Percentiles rank a stretch among this genome's conserved stretches.
Conservation (phyloP, 2,888 invertebrate genomes). For the Muscina levida region DNA sequence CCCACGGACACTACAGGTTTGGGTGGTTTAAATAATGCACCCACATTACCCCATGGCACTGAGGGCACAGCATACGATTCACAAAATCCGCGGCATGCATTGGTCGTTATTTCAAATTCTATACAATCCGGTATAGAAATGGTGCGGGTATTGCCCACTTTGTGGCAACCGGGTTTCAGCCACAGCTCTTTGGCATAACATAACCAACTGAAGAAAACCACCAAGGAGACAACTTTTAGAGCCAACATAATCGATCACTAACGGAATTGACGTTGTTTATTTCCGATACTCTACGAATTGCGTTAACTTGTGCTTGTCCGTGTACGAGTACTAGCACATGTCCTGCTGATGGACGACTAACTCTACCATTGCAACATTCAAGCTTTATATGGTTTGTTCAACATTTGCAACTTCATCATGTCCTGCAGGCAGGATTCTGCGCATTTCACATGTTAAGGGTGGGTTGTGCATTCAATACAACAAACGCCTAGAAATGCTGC, state of each 20-base stretch:
- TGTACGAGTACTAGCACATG: slow-evolving; percentile 45
- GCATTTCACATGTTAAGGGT: slow-evolving; percentile 48
- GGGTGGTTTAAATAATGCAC: slow-evolving; percentile 78
- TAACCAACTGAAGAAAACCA: slow-evolving; percentile 65
- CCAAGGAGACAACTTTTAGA: slow-evolving; percentile 61
- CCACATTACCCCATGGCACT: slow-evolving; percentile 76
- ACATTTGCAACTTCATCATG: slow-evolving; percentile 5
- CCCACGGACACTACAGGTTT: slow-evolving; percentile 89
- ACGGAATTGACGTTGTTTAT: not conserved
- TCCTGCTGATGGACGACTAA: slow-evolving; percentile 59
- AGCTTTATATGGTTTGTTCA: slow-evolving; percentile 62
- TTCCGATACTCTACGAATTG: not conserved
- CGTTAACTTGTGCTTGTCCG: slow-evolving; percentile 21
- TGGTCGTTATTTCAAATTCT: slow-evolving; percentile 90
- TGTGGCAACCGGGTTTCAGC: slow-evolving; percentile 90
- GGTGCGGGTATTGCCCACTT: slow-evolving; percentile 89
- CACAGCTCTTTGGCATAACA: slow-evolving; percentile 81
- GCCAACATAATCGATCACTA: slow-evolving; percentile 43
- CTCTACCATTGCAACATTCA: slow-evolving; percentile 31
- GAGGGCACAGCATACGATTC: slow-evolving; percentile 93
- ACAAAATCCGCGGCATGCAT: slow-evolving; percentile 93
- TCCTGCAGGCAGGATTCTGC: slow-evolving; percentile 58
- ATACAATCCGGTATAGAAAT: slow-evolving; percentile 92
- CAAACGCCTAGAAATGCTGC: too few species aligned
- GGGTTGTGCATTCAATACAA: too few species aligned